Percentiles rank a stretch among this genome's conserved stretches.
Conservation (phyloP, 2,113 vertebrate genomes). For the Procavia capensis region DNA sequence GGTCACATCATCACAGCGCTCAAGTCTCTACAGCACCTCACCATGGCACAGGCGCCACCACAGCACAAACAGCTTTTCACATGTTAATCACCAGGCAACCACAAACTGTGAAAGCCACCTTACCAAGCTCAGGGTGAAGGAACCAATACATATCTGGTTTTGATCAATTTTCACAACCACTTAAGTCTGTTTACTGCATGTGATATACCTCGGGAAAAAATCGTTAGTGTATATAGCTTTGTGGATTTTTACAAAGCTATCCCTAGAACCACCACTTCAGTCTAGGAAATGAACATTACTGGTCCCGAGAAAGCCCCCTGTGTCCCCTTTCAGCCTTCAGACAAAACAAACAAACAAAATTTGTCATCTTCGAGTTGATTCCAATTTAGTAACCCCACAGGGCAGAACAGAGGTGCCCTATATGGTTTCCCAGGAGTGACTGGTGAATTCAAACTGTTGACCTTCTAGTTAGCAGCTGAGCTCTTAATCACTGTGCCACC, state of each 20-base stretch:
- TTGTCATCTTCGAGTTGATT: too few relatives aligned
- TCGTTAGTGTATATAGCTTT: background rate
- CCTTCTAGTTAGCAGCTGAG: too few relatives aligned
- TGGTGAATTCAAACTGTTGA: too few relatives aligned
- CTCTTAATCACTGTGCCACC: too few relatives aligned
- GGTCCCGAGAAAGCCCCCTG: background rate
- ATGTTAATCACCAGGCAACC: background rate
- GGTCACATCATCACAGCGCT: background rate
- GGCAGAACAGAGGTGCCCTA: too few relatives aligned
- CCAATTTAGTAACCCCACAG: too few relatives aligned
- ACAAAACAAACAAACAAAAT: background rate
- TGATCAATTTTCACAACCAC: background rate
- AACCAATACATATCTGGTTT: background rate
- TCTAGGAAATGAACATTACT: background rate
- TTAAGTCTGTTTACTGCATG: background rate
- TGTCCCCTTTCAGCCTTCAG: background rate
- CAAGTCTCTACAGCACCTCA: background rate
- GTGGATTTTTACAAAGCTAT: background rate
- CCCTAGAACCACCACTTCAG: background rate
- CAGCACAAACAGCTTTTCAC: background rate
- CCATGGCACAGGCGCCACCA: rapidly evolving
- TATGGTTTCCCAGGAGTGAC: too few relatives aligned
- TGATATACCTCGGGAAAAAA: background rate
- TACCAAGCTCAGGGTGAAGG: background rate
- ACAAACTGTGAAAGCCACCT: background rate